Evolutionary conservation across 2,888 invertebrate species (phyloP).

Genomic region (Microctonus hyperodae): DNA sequence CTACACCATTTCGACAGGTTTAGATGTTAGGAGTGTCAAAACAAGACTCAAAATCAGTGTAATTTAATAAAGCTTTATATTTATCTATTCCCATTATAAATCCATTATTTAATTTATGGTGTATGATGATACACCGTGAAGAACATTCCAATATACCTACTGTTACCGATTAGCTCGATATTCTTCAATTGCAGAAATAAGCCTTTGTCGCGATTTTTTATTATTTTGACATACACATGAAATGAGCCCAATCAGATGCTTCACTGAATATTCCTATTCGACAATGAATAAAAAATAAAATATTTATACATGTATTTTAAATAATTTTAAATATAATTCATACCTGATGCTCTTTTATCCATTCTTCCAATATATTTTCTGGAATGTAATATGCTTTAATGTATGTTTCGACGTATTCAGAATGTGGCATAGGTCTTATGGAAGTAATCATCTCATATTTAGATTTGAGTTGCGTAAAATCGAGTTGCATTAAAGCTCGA

Average conservation of each 20-base stretch:
- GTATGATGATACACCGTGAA: not conserved
- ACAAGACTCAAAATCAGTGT: no score
- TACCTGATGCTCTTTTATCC: slow-evolving; percentile 84
- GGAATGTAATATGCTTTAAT: slow-evolving; percentile 97
- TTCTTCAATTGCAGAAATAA: slow-evolving; percentile 76
- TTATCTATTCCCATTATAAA: not conserved
- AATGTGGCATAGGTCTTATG: slow-evolving; percentile 84
- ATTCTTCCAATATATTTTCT: slow-evolving; percentile 85
- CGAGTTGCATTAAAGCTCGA: slow-evolving; percentile 95
- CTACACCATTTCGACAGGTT: no score
- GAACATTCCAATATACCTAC: slow-evolving; percentile 18
- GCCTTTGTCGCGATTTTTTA: slow-evolving; percentile 83
- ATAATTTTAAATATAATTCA: slow-evolving; percentile 22
- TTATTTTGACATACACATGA: slow-evolving; percentile 87
- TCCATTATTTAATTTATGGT: not conserved
- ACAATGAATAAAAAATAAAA: slow-evolving; percentile 15
- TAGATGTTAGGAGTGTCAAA: no score
- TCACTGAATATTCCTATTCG: slow-evolving; percentile 82
- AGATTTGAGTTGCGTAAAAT: slow-evolving; percentile 92
- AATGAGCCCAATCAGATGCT: slow-evolving; percentile 85
- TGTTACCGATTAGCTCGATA: slow-evolving; percentile 57
- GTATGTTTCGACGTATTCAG: slow-evolving; percentile 91
- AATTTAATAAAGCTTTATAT: not conserved
- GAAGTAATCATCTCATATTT: slow-evolving; percentile 88
- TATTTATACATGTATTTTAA: not conserved